Conservation (phyloP, 2,888 invertebrate genomes). For the Frankliniella fusca region DNA sequence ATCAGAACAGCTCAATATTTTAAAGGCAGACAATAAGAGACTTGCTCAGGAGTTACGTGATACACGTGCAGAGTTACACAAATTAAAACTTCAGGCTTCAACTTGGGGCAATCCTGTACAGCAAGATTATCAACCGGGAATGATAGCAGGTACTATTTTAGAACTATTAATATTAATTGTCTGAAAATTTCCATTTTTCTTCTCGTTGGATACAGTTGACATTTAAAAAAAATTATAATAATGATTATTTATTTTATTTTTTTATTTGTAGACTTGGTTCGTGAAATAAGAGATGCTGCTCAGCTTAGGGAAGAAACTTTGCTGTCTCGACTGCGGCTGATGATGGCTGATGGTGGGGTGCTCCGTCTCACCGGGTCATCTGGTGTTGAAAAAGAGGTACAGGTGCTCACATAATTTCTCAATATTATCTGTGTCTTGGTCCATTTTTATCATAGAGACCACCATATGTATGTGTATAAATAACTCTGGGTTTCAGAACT, state of each 20-base stretch:
- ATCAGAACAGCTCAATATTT: not conserved
- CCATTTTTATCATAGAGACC: too few relatives aligned
- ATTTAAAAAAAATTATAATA: not conserved
- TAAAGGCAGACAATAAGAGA: constrained; percentile 1
- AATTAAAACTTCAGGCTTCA: not conserved
- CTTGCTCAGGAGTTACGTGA: constrained; percentile 10
- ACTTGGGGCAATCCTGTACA: not conserved
- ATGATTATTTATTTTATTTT: not conserved
- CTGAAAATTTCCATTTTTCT: not conserved
- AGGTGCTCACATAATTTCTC: not conserved
- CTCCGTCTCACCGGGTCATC: not conserved
- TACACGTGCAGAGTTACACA: not conserved
- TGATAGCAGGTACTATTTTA: not conserved
- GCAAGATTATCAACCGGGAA: constrained; percentile 15
- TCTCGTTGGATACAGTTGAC: too few relatives aligned
- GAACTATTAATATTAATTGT: too few relatives aligned
- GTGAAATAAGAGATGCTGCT: constrained; percentile 2
- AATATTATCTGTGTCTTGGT: too few relatives aligned
- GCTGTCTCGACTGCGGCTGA: constrained; percentile 1
- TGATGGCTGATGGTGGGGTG: constrained; percentile 14
- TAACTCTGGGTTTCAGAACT: too few relatives aligned
- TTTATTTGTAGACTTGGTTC: not conserved
- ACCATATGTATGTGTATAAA: too few relatives aligned
- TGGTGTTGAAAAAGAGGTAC: not conserved
- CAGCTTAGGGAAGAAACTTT: not conserved